Conservation (phyloP, 2,888 invertebrate species). For the Tinea trinotella region DNA sequence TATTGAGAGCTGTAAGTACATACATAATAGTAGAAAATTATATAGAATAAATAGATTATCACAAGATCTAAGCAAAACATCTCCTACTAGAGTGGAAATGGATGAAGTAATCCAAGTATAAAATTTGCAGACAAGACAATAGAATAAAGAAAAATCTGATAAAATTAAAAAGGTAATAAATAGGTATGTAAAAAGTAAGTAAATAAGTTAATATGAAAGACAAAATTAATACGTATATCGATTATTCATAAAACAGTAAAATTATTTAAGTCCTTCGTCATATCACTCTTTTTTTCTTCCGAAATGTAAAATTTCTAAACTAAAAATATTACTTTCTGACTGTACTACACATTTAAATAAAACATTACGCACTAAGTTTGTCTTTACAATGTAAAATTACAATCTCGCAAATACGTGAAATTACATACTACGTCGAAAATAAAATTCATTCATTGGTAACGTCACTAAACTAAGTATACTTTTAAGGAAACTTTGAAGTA, state of each 20-base stretch:
- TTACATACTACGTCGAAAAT: background rate
- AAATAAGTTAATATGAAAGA: background rate
- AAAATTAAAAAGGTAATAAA: background rate
- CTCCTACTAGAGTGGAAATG: too few species aligned
- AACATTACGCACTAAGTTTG: slow-evolving; percentile 6
- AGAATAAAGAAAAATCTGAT: background rate
- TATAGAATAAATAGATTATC: slow-evolving; percentile 2
- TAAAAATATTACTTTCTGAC: too few species aligned
- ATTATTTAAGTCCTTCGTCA: slow-evolving; percentile 12
- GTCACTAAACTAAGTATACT: slow-evolving; percentile 24
- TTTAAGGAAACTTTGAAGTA: background rate
- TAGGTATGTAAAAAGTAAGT: background rate
- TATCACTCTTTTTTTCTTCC: slow-evolving; percentile 1
- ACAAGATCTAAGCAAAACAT: too few species aligned
- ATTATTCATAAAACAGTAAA: background rate
- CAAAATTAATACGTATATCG: background rate
- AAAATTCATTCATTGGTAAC: slow-evolving; percentile 60
- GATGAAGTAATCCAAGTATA: background rate
- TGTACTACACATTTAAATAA: slow-evolving; percentile 1
- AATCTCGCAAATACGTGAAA: background rate
- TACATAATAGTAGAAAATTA: slow-evolving; percentile 16
- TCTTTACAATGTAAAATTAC: slow-evolving; percentile 3
- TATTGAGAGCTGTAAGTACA: background rate
- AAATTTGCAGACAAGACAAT: background rate
- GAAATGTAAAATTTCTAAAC: background rate